These are phyloP conservation scores for Meda fulgida DNA, from an alignment of 2,797 vertebrate species.

Conservation along the genomic window DNA sequence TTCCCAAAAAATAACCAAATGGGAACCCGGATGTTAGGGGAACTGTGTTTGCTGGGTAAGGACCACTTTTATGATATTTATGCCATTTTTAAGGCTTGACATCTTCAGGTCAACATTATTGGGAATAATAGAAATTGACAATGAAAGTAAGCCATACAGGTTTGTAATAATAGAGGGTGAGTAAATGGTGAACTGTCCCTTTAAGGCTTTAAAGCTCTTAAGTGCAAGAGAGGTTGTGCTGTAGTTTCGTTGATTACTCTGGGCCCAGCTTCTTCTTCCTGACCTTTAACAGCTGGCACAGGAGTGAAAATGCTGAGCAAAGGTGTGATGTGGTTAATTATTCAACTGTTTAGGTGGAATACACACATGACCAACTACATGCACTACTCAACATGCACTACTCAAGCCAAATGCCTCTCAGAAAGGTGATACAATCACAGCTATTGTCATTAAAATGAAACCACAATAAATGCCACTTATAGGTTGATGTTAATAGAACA, in stretches of 20 bases:
- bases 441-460: not conserved
- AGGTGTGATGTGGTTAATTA: slow-evolving; percentile 37
- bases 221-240: not conserved
- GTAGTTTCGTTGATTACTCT: not conserved
- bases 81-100: not conserved
- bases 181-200: not conserved
- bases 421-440: not conserved
- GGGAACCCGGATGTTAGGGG: not conserved
- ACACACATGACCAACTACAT: slow-evolving; percentile 20
- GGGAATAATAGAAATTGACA: not conserved
- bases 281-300: slow-evolving; percentile 18
- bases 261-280: not conserved
- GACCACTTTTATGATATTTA: not conserved
- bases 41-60: not conserved
- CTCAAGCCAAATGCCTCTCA: not conserved
- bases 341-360: slow-evolving; percentile 36
- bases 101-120: not conserved
- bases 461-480: not conserved
- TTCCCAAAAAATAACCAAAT: not conserved
- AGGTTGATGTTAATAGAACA: not conserved
- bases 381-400: too few relatives aligned
- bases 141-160: not conserved
- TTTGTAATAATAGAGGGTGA: not conserved
- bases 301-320: slow-evolving; percentile 11
- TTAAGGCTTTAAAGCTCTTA: not conserved